phyloP scores from a whole-genome alignment of 2,113 vertebrate species.

The Eptesicus fuscus region DNA sequence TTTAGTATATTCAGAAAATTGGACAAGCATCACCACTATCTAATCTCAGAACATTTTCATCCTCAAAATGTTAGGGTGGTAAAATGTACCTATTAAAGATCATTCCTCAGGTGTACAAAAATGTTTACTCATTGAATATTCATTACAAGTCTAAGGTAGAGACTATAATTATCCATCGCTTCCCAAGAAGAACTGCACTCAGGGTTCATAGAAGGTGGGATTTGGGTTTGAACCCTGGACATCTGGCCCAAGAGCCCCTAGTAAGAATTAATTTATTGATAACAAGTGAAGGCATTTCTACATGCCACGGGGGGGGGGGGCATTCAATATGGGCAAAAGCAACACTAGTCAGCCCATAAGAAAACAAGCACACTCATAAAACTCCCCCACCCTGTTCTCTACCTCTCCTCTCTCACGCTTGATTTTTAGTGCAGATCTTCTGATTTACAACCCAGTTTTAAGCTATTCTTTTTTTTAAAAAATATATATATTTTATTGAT shows the following conservation, averaged over 20 bases:
- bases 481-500: too few relatives aligned
- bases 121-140: background rate
- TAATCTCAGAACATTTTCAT: background rate
- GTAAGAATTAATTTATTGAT: background rate
- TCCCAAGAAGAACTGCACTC: background rate
- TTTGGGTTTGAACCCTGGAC: background rate
- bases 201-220: background rate
- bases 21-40: background rate
- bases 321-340: background rate
- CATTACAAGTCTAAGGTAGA: background rate
- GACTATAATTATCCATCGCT: background rate
- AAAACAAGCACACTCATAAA: background rate
- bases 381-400: background rate
- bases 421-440: background rate
- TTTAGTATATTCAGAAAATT: background rate
- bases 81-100: background rate
- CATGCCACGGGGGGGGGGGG: too few relatives aligned
- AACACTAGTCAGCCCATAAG: background rate
- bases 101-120: background rate
- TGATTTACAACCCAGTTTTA: background rate
- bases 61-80: background rate
- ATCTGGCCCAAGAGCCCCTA: background rate
- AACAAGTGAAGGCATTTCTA: background rate
- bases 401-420: background rate
- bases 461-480: background rate